A percentile compares a stretch with the other conserved stretches of the same genome.
These are phyloP conservation scores for Sinocyclocheilus anshuiensis DNA, from an alignment of 2,113 vertebrate species.

Conservation along the genomic window DNA sequence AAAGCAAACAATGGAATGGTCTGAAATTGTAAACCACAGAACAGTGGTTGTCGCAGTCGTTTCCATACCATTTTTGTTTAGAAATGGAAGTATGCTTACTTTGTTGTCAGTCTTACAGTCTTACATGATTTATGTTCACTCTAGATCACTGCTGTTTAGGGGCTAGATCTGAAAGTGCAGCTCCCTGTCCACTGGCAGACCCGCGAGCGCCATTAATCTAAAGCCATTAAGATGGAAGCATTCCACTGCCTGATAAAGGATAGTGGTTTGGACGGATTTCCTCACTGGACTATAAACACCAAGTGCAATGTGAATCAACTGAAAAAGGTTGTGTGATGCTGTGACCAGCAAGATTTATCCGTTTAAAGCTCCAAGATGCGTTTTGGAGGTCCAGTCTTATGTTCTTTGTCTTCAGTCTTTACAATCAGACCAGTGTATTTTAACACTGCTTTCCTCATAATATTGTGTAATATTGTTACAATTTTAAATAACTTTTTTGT, in stretches of 20 bases:
- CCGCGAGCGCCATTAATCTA: slow-evolving; percentile 49
- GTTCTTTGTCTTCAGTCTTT: background rate
- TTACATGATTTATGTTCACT: slow-evolving; percentile 63
- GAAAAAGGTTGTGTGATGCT: slow-evolving; percentile 23
- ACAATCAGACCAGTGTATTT: background rate
- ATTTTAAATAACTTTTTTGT: no score
- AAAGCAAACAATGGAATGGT: background rate
- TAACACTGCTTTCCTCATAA: no score
- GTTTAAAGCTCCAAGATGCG: background rate
- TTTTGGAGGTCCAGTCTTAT: background rate
- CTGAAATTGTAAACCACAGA: background rate
- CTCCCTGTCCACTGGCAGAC: slow-evolving; percentile 42
- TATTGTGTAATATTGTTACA: no score
- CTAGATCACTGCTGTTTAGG: slow-evolving; percentile 56
- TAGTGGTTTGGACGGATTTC: slow-evolving; percentile 43
- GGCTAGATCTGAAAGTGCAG: slow-evolving; percentile 51
- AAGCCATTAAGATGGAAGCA: slow-evolving; percentile 43
- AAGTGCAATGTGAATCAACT: slow-evolving; percentile 25
- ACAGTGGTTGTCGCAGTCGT: slow-evolving; percentile 28
- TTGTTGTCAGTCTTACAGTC: slow-evolving; percentile 56
- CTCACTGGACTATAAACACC: slow-evolving; percentile 48
- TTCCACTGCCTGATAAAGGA: slow-evolving; percentile 50
- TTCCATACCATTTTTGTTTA: slow-evolving; percentile 57
- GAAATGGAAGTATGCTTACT: slow-evolving; percentile 60
- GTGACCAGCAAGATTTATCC: slow-evolving; percentile 9